A percentile compares a stretch with the other conserved stretches of the same genome.
Evolutionary conservation across 1,140 invertebrate genomes (phyloP).

Genomic region (Ceratosolen solmsi): DNA sequence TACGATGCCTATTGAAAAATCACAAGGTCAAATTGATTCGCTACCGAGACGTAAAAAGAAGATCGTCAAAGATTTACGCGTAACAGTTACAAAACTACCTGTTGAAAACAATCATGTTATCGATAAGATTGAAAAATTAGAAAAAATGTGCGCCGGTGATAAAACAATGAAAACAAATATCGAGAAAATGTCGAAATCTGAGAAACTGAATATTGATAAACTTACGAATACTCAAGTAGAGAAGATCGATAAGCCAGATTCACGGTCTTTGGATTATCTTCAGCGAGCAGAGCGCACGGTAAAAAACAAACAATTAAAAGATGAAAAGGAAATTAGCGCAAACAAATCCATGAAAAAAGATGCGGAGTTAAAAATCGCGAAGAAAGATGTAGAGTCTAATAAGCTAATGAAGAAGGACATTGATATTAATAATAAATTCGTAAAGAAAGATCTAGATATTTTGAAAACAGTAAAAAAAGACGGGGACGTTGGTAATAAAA

Average conservation of each 20-base stretch:
- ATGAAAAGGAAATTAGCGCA: conserved; percentile 48
- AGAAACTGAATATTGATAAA: conserved; percentile 56
- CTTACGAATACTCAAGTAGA: conserved; percentile 49
- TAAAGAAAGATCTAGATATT: conserved; percentile 38
- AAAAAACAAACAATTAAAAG: conserved; percentile 45
- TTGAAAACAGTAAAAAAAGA: conserved; percentile 31
- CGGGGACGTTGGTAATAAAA: conserved; percentile 62
- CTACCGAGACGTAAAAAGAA: conserved; percentile 73
- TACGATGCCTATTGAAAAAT: conserved; percentile 59
- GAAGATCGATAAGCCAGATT: conserved; percentile 52
- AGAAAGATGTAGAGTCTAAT: conserved; percentile 19
- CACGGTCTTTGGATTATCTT: neutral
- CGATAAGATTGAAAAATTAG: conserved; percentile 61
- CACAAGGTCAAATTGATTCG: conserved; percentile 59
- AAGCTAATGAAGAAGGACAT: conserved; percentile 32
- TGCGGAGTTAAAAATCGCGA: conserved; percentile 14
- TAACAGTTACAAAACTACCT: conserved; percentile 73
- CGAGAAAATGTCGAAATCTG: conserved; percentile 56
- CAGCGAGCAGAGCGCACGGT: conserved; percentile 4
- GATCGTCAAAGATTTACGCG: conserved; percentile 74
- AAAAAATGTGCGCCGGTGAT: conserved; percentile 57
- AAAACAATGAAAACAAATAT: conserved; percentile 56
- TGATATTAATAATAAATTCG: conserved; percentile 27
- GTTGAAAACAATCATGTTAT: conserved; percentile 64
- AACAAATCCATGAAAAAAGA: conserved; percentile 37